Base-by-base conservation (phyloP, 2,113 vertebrate species). In the Damaliscus lunatus region DNA sequence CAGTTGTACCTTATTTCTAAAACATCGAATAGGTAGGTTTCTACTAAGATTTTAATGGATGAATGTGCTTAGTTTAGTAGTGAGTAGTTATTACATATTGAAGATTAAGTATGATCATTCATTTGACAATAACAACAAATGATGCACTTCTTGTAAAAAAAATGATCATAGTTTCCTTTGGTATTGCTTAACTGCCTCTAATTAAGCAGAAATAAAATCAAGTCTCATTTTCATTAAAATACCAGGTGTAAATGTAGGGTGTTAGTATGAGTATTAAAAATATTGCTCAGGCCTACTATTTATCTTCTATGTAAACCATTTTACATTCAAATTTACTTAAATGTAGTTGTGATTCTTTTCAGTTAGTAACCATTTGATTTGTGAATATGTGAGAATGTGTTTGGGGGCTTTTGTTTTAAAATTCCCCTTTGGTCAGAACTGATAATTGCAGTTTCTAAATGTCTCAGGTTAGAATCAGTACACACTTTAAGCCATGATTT, bases 391-490 rank as follows among this genome's bases (percentile, higher is more conserved):
- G 46, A 36, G 12, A 57, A 43, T 60, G 25, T 92, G 31, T 60
- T 84, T 53, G 10, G 23, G 2, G 8, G 59, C 86, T 95, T 14
- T 80, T 77, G 40, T 57, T 84, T 92, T 5, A 2, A 55, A 87
- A 92, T 80, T 92, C 29, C 10, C 11, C 52, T 96, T 95, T 91
- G 25, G 90, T 55, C 60, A 90, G 88, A 96, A 96, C 50, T 90
- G 59, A 88, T 82, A 95, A 88, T 91, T 89, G 27, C 3, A n/a
- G 40, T 88, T 96, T 96, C 71, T 94, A 52, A 94, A 59, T 96
- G 52, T 88, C 53, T 50, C n/a, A 59, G 12, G 46, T 96, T 81
- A 84, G 57, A 97, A 82, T 93, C 82, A 93, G 33, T 64, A 89
- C 3, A 74, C 25, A 33, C 43, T 85, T 93, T 74, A 88, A 96